phyloP scores from a whole-genome alignment of 2,888 invertebrate genomes.

The Cheilosia scutellata region DNA sequence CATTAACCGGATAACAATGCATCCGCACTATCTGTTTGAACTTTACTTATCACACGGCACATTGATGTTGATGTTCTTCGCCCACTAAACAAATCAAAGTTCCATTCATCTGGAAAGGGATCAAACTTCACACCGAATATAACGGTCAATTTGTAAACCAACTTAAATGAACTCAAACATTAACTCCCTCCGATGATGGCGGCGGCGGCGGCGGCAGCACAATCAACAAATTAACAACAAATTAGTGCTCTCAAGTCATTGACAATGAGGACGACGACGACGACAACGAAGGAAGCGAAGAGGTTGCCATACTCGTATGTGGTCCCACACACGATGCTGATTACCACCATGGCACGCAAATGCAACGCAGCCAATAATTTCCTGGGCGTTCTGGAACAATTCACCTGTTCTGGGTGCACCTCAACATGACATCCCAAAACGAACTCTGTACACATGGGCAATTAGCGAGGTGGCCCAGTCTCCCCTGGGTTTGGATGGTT shows the following conservation, averaged over 20 bases:
- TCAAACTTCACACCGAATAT: slow-evolving; percentile 37
- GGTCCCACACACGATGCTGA: slow-evolving; percentile 70
- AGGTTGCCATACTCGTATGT: background rate
- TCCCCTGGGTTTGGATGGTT: slow-evolving; percentile 28
- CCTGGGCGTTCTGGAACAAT: slow-evolving; percentile 65
- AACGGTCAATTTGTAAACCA: slow-evolving; percentile 54
- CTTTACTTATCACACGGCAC: slow-evolving; percentile 7
- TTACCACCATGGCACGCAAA: slow-evolving; percentile 38
- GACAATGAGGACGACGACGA: background rate
- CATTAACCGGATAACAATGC: background rate
- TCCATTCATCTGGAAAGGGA: slow-evolving; percentile 26
- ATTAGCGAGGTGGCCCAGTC: slow-evolving; percentile 56
- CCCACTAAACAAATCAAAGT: slow-evolving; percentile 12
- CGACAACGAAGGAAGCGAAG: too few relatives aligned
- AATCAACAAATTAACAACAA: slow-evolving; percentile 44
- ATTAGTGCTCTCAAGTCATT: slow-evolving; percentile 40
- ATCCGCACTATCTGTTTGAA: slow-evolving; percentile 3
- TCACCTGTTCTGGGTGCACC: slow-evolving; percentile 34
- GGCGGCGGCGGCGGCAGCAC: background rate
- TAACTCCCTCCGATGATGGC: slow-evolving; percentile 13
- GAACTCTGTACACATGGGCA: slow-evolving; percentile 39
- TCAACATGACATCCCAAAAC: slow-evolving; percentile 50
- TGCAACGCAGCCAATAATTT: slow-evolving; percentile 3
- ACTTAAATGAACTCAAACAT: slow-evolving; percentile 46
- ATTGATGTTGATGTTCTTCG: slow-evolving; percentile 5